Base-by-base conservation (phyloP, 2,797 vertebrate species). In the Enteromius treurensis region DNA sequence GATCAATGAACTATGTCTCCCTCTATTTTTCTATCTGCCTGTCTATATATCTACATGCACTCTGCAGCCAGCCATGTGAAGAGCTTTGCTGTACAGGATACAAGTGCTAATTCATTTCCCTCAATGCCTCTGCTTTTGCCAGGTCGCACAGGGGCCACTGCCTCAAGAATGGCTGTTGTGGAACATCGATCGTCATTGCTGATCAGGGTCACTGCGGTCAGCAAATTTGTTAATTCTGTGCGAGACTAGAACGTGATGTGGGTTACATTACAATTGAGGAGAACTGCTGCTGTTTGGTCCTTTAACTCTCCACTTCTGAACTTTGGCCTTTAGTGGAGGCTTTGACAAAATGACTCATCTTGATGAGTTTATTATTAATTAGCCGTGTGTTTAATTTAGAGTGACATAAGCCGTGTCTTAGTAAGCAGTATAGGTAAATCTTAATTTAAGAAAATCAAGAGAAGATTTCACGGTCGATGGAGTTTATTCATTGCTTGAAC, bases 201-300 rank as follows among this genome's bases (percentile, higher is more conserved):
- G 58, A 75, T 83, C 47, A 65, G 53, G 67, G 82, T 83, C 82
- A 71, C 53, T 68, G 21, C 3, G 21, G 82, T 78, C 74, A 83
- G 75, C 75, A 83, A 40, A 78, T 70, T 17, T 83, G 65, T 71
- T 78, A 71, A 71, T 78, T 71, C 67, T 11, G 14, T 15, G 26
- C 1, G 13, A 64, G 53, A 60, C n/a, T 17, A 51, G 37, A 70
- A 62, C n/a, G 29, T 71, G 82, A 49, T 62, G 65, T 62, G 65
- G 34, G 75, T 78, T 71, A 19, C 67, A 71, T 78, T 71, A 70
- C 17, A 64, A 19, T 19, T 17, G 47, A 58, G 26, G 13, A 26
- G 47, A 37, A 26, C 49, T 1, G 23, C 34, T 19, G 21, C 37
- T 29, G 53, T 60, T 34, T 58, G 62, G 32, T 21, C 53, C 4